A percentile compares a stretch with the other conserved stretches of the same genome.
These are phyloP conservation scores for Sinohyriopsis cumingii DNA, from an alignment of 2,888 invertebrate species.

Conservation along the genomic window DNA sequence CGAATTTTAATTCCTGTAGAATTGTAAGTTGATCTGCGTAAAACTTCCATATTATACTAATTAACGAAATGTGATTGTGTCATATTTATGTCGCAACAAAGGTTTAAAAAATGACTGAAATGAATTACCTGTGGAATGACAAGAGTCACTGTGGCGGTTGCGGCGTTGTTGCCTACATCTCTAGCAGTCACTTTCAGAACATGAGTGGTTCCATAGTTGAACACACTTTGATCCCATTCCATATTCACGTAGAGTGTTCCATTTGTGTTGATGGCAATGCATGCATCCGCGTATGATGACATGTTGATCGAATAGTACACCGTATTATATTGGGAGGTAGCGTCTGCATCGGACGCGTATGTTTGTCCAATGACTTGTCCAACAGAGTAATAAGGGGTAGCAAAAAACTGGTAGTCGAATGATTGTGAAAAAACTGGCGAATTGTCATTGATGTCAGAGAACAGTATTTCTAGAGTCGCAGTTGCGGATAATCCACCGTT, in stretches of 20 bases:
- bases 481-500: constrained; percentile 29
- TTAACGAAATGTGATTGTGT: no score
- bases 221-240: constrained; percentile 22
- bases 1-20: no score
- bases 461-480: constrained; percentile 25
- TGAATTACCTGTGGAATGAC: constrained; percentile 25
- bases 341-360: constrained; percentile 18
- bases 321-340: constrained; percentile 8
- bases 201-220: constrained; percentile 19
- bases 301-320: constrained; percentile 25
- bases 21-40: no score
- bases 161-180: constrained; percentile 15
- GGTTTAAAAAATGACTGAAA: no score
- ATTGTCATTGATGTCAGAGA: constrained; percentile 37
- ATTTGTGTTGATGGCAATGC: no score
- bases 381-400: constrained; percentile 19
- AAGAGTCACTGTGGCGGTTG: constrained; percentile 26
- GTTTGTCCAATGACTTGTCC: constrained; percentile 31
- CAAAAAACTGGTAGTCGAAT: constrained; percentile 28
- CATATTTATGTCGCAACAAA: no score
- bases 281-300: not conserved
- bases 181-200: constrained; percentile 18
- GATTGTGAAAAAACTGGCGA: constrained; percentile 27
- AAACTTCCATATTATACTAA: no score
- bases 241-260: constrained; percentile 27